Evolutionary conservation across 2,113 vertebrate species (phyloP).

Genomic region (Limnothrissa miodon): DNA sequence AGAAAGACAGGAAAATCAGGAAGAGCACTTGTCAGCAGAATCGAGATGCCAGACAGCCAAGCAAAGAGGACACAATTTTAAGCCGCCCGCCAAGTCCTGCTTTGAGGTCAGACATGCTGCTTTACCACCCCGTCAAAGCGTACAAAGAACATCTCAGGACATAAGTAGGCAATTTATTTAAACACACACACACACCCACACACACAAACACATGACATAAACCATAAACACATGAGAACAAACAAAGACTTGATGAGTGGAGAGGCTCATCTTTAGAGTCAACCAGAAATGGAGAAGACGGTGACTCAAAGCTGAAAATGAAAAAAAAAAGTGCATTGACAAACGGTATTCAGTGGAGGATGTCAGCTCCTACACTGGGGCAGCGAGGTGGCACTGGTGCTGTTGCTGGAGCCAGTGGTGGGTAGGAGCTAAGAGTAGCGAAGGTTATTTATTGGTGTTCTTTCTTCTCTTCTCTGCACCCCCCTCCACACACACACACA

Average conservation of each 20-base stretch:
- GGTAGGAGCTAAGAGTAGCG: slow-evolving; percentile 45
- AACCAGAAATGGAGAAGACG: slow-evolving; percentile 52
- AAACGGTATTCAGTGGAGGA: slow-evolving; percentile 37
- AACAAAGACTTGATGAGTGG: neutral
- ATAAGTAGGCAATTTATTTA: slow-evolving; percentile 39
- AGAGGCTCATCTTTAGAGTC: slow-evolving; percentile 57
- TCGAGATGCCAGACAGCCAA: slow-evolving; percentile 66
- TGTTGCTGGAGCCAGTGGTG: neutral
- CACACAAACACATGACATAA: neutral
- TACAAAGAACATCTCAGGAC: slow-evolving; percentile 15
- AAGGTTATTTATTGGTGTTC: slow-evolving; percentile 70
- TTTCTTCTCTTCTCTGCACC: slow-evolving; percentile 50
- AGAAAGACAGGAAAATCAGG: neutral
- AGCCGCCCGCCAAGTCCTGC: slow-evolving; percentile 76
- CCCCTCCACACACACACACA: neutral
- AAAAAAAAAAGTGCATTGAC: neutral
- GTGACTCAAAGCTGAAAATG: neutral
- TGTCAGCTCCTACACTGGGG: slow-evolving; percentile 36
- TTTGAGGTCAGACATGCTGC: slow-evolving; percentile 81
- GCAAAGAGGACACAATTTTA: slow-evolving; percentile 76
- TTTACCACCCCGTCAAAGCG: slow-evolving; percentile 52
- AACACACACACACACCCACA: slow-evolving; percentile 4
- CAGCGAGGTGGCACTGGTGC: neutral
- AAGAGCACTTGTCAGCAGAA: slow-evolving; percentile 79
- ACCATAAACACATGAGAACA: too few relatives aligned